Evolutionary conservation across 1,140 invertebrate genomes (phyloP), one percentile per base, ranked within the genome.

Genomic region (Steinernema khuongi): DNA sequence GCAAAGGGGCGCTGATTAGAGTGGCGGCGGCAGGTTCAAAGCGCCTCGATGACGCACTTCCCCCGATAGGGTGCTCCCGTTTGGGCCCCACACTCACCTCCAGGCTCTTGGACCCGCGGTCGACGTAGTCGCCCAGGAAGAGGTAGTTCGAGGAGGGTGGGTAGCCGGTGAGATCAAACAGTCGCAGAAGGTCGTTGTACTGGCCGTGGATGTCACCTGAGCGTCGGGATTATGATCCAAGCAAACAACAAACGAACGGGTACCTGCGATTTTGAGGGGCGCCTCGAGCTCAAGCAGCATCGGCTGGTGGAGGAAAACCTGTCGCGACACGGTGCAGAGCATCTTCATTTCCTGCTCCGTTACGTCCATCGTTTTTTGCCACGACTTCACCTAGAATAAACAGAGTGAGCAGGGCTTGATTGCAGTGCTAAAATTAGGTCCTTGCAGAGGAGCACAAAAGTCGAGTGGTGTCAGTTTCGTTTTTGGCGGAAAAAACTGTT

Each of bases 241-340:
- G n/a, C 19, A 72, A 72, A 72, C 26, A n/a, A 30, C 7, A 36
- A 29, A 18, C 31, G 31, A 32, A 81, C 31, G 26, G 30, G 43
- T 22, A 81, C 81, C 81, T 17, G 86, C 85, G 43, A 90, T 89
- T 80, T 89, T 89, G 26, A 90, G 86, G 4, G 89, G 89, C 0
- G 88, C 86, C 73, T 87, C 86, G 50, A 90, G 79, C 80, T 90
- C 89, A 33, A 90, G 79, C 2, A 90, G 81, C 86, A 89, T 89
- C n/a, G 89, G 89, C 79, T 90, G 89, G 70, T 88, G 84, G 70
- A 90, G 81, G 73, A 90, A 88, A 29, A 89, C 86, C 41, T 88
- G 86, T 44, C 89, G 75, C 0, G 88, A 86, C 7, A 87, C 79
- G 7, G 85, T 79, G 78, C 89, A 90, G 70, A 90, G 81, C 71